Evolutionary conservation across 35 echinoderm and acorn worm genomes (phyloP), one percentile per base, ranked within the genome.

Genomic region (Lytechinus variegatus): DNA sequence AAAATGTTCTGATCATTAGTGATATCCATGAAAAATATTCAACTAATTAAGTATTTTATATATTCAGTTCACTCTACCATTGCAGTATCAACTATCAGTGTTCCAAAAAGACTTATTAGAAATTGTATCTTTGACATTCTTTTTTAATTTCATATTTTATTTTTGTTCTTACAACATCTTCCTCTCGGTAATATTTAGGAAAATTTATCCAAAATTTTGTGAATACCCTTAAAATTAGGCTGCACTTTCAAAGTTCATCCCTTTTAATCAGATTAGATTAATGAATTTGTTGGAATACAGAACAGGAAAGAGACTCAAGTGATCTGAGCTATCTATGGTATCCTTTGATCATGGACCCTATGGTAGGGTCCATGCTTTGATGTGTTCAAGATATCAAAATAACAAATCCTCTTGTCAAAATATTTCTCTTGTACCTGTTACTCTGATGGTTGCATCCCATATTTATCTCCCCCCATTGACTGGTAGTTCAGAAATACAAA

Each of bases 391-490:
- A 54, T 93, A 93, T 93, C 92, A 93, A 54, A 93, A 55, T 93
- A 93, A 16, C 55, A 9, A 93, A 93, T 28, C 55, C 54, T 54
- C 55, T 54, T n/a, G 92, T 93, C 92, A 93, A 93, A 93, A 93
- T 93, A 93, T 93, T 93, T 93, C 92, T 79, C 66, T 79, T 79
- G 21, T 79, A 24, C 19, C 27, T 93, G 13, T 93, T 93, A 54
- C 52, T 8, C 52, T 55, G 10, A 16, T 54, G 28, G 13, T 8
- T 14, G 10, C 13, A 52, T 54, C 52, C 52, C 52, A 54, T 54
- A 21, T 52, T 90, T 52, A 52, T 90, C 33, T 44, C 28, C 52
- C 29, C 0, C 14, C 28, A 90, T 27, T 57, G 91, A 12, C 14
- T 55, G 52, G 6, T 56, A 10, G 8, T 10, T 10, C 52, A 57